Evolutionary conservation across 2,113 vertebrate species (phyloP), one percentile per base, ranked within the genome.

Genomic region (Anolis carolinensis): DNA sequence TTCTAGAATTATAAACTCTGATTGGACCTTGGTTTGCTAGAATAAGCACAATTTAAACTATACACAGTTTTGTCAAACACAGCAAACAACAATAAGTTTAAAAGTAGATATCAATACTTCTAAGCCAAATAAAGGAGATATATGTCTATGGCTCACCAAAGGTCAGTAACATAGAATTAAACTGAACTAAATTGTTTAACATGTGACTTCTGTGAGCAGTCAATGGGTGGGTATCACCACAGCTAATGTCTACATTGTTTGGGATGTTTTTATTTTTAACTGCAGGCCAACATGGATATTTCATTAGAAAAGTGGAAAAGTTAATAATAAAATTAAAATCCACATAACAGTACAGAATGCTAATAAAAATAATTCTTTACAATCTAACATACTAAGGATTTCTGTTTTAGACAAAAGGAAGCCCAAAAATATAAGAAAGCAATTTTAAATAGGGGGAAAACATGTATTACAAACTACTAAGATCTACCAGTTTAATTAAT

Each of bases 401-500:
- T 52, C 5, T 71, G 13, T 78, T 20, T 76, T 76, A 34, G 30
- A 50, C 14, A 59, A 13, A 27, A 10, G 13, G 7, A 48, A 50
- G 5, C 21, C 23, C 6, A 18, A 30, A 67, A 70, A 16, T 13
- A 11, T 25, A 25, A 44, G 5, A 44, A 44, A 4, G 39, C 39
- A 44, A 4, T 52, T 74, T 59, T 30, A 76, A 74, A 55, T 8
- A 70, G 27, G 30, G 30, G 10, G 8, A 48, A 1, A 59, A 50
- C 88, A 0, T 0, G 0, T 11, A 76, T 1, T 23, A 62, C 70
- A 87, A 78, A 1, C 0, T 30, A 1, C 0, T 30, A 39, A 2
- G 32, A 30, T 83, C 7, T 62, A 74, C 23, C 21, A 7, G 18
- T 39, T 74, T 14, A 73, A 2, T 73, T 74, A 59, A 2, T 55